Conservation (phyloP, 2,888 invertebrate species). For the Elysia crispata region DNA sequence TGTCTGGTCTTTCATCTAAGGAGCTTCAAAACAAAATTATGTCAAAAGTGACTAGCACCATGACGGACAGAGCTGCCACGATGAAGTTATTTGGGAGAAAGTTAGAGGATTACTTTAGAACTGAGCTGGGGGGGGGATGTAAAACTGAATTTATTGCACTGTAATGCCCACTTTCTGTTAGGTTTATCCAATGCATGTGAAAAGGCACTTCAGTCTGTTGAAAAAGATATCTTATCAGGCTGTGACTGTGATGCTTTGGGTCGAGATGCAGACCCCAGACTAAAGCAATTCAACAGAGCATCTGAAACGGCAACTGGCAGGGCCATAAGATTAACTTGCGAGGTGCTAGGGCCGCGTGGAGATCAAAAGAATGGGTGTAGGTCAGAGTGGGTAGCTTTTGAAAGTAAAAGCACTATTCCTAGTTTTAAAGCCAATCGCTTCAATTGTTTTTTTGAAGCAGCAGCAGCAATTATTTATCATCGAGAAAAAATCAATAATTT, state of each 20-base stretch:
- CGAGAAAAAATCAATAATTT: not conserved
- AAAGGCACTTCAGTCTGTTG: too few species aligned
- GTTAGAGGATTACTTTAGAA: not conserved
- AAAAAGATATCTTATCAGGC: too few species aligned
- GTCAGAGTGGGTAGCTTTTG: not conserved
- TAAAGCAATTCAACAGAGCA: not conserved
- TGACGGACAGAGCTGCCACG: not conserved
- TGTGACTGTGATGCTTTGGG: too few species aligned
- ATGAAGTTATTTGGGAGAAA: not conserved
- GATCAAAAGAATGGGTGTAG: slow-evolving; percentile 3
- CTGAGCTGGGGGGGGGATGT: not conserved
- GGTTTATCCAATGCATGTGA: too few species aligned
- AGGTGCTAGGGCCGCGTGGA: not conserved
- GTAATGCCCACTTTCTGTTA: too few species aligned
- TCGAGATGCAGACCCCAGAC: too few species aligned
- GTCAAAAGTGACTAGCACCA: not conserved
- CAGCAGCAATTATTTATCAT: not conserved
- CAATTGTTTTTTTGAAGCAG: slow-evolving; percentile 2
- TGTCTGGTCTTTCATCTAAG: not conserved
- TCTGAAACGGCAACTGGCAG: not conserved
- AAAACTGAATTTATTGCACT: too few species aligned
- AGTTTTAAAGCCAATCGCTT: not conserved
- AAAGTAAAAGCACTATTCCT: not conserved
- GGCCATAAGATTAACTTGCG: not conserved
- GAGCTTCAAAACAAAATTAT: not conserved